These are phyloP conservation scores for Procambarus clarkii DNA, from an alignment of 1,140 invertebrate species.

Conservation along the genomic window DNA sequence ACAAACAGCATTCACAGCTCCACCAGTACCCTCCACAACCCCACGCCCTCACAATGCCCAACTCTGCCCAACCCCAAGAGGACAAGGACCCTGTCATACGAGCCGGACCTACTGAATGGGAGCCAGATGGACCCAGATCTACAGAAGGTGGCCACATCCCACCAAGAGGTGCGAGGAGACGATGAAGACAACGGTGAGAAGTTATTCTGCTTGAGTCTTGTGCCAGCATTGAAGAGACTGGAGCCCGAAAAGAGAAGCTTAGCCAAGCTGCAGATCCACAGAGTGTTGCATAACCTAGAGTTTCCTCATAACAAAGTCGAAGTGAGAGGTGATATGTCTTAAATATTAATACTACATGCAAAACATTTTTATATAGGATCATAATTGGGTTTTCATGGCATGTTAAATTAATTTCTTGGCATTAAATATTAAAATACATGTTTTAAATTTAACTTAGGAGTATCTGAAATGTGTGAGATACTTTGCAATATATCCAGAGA, in stretches of 20 bases:
- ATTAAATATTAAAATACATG: no score
- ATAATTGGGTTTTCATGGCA: no score
- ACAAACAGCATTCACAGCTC: neutral
- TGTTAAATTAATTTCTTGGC: no score
- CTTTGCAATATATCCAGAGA: no score
- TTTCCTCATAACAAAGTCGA: conserved; percentile 29
- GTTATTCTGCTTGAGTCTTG: conserved; percentile 43
- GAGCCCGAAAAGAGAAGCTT: conserved; percentile 50
- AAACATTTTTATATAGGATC: no score
- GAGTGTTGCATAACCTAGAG: conserved; percentile 26
- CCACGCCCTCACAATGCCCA: neutral
- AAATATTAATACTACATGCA: no score
- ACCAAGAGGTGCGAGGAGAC: neutral
- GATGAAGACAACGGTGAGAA: conserved; percentile 39
- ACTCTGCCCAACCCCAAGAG: conserved; percentile 17
- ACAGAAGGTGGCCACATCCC: neutral
- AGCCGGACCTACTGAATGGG: neutral
- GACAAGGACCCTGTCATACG: neutral
- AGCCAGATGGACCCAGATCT: neutral
- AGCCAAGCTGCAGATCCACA: conserved; percentile 55
- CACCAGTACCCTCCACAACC: neutral
- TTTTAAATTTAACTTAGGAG: no score
- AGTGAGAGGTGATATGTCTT: no score
- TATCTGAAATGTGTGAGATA: no score
- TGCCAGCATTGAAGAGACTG: conserved; percentile 26